Evolutionary conservation across 2,888 invertebrate genomes (phyloP).

Genomic region (Ceramica pisi): DNA sequence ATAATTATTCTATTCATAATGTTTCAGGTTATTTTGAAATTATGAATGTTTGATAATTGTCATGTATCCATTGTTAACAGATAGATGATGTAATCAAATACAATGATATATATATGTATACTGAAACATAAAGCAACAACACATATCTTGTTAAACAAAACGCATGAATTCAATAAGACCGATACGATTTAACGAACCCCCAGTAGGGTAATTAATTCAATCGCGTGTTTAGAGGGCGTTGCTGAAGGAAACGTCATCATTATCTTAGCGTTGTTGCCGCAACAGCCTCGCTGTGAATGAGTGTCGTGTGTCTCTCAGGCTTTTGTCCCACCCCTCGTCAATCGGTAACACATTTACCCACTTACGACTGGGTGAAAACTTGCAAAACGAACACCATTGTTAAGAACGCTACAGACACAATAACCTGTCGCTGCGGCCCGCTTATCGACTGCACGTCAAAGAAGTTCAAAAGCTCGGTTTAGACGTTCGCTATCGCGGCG

Average conservation of each 20-base stretch:
- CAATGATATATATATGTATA: neutral
- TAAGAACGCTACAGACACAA: constrained; percentile 76
- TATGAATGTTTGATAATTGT: neutral
- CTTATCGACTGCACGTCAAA: constrained; percentile 89
- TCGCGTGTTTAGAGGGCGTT: constrained; percentile 67
- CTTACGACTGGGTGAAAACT: constrained; percentile 88
- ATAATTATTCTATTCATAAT: too few relatives aligned
- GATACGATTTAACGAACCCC: constrained; percentile 64
- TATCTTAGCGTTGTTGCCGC: constrained; percentile 82
- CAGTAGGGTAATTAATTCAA: constrained; percentile 74
- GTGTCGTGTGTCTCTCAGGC: constrained; percentile 67
- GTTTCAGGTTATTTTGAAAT: neutral
- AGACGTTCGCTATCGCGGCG: constrained; percentile 81
- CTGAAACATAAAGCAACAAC: constrained; percentile 1
- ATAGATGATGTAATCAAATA: neutral
- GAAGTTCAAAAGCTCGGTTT: constrained; percentile 89
- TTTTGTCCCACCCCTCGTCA: constrained; percentile 82
- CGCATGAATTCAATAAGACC: constrained; percentile 57
- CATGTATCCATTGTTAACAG: neutral
- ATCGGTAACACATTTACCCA: constrained; percentile 90
- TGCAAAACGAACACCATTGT: constrained; percentile 88
- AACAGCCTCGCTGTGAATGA: constrained; percentile 73
- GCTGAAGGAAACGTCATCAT: constrained; percentile 80
- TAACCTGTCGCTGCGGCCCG: constrained; percentile 74
- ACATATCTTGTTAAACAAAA: constrained; percentile 45